Evolutionary conservation across 1,140 invertebrate species (phyloP).

Genomic region (Chionoecetes opilio): DNA sequence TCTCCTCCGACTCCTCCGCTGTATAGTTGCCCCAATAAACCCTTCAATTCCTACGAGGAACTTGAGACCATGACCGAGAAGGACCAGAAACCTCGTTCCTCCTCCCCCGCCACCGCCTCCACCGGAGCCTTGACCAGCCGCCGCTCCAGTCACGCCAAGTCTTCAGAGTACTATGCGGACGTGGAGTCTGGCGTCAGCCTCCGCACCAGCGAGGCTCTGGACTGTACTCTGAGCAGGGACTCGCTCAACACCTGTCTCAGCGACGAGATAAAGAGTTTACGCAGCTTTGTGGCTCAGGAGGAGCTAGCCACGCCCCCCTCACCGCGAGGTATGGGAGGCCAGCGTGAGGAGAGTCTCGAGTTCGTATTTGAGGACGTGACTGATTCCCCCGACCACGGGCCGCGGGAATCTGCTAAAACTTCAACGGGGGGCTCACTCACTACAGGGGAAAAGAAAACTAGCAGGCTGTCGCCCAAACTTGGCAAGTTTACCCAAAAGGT

Average conservation of each 20-base stretch:
- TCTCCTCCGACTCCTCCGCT: neutral
- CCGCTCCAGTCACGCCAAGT: neutral
- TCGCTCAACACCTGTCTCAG: slow-evolving; percentile 48
- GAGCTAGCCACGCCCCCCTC: neutral
- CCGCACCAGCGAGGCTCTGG: neutral
- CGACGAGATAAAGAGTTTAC: slow-evolving; percentile 70
- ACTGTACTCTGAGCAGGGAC: slow-evolving; percentile 64
- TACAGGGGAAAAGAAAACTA: slow-evolving; percentile 38
- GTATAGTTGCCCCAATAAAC: slow-evolving; percentile 61
- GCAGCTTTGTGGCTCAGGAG: slow-evolving; percentile 63
- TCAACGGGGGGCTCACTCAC: neutral
- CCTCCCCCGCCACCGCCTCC: neutral
- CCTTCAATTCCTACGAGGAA: slow-evolving; percentile 67
- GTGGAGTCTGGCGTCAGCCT: neutral
- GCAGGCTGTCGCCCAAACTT: slow-evolving; percentile 24
- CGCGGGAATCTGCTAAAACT: neutral
- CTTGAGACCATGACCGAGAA: slow-evolving; percentile 48
- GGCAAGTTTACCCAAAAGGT: slow-evolving; percentile 65
- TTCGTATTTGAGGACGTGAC: slow-evolving; percentile 59
- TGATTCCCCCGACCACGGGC: neutral
- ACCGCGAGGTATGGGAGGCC: neutral
- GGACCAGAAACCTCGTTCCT: neutral
- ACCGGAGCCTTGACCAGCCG: neutral
- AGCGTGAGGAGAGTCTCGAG: slow-evolving; percentile 59
- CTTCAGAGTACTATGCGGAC: neutral